Evolutionary conservation across 2,888 invertebrate species (phyloP).

Genomic region (Callyntrura guangdongensis): DNA sequence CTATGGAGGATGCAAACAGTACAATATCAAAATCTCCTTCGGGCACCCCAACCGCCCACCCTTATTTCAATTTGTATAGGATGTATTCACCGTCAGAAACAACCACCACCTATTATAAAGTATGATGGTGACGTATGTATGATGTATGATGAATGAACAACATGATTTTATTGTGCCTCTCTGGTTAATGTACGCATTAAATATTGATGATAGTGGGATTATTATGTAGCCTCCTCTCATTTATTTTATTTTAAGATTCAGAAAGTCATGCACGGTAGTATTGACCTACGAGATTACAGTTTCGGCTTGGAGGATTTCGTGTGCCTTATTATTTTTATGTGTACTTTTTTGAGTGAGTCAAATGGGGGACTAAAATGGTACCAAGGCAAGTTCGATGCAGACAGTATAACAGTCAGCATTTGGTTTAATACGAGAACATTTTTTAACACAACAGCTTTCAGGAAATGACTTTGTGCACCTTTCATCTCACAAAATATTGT

Average conservation of each 20-base stretch:
- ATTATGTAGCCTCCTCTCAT: neutral
- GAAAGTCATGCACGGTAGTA: neutral
- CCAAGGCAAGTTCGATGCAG: neutral
- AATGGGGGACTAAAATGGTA: neutral
- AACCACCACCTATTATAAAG: neutral
- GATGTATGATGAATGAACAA: too few species aligned
- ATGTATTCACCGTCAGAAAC: neutral
- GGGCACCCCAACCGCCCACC: constrained; percentile 24
- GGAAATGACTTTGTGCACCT: constrained; percentile 63
- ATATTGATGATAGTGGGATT: neutral
- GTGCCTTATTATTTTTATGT: neutral
- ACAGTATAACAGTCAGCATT: neutral
- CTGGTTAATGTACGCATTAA: too few species aligned
- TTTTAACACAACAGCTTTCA: constrained; percentile 43
- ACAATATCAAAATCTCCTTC: neutral
- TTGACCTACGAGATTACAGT: constrained; percentile 31
- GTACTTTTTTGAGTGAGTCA: neutral
- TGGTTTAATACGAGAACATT: neutral
- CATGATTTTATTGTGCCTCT: neutral
- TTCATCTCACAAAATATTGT: constrained; percentile 31
- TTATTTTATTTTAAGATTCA: constrained; percentile 27
- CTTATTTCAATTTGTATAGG: neutral
- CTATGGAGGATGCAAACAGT: neutral
- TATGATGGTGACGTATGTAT: neutral
- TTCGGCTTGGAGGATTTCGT: neutral